phyloP scores from a whole-genome alignment of 2,888 invertebrate genomes.

The Metacarcinus magister region DNA sequence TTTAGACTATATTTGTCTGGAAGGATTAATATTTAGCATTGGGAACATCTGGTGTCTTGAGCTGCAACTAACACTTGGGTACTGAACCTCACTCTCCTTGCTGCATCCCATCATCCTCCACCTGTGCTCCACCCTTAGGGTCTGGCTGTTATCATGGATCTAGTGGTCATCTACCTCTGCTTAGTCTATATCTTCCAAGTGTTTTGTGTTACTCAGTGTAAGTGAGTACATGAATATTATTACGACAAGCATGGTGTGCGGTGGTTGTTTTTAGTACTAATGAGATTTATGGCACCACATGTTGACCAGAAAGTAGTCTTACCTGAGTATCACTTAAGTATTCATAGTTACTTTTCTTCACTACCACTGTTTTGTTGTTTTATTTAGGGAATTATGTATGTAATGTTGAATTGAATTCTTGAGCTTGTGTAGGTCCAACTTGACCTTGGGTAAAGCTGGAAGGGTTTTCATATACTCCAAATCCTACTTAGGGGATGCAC shows the following conservation, averaged over 20 bases:
- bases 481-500: not conserved
- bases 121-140: not conserved
- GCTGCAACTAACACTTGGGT: constrained; percentile 3
- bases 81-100: not conserved
- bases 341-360: constrained; percentile 23
- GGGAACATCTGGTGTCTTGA: constrained; percentile 31
- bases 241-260: not conserved
- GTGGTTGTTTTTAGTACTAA: not conserved
- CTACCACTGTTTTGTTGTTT: not conserved
- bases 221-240: not conserved
- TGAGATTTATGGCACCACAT: constrained; percentile 4
- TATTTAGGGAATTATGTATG: not conserved
- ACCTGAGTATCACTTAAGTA: constrained; percentile 40
- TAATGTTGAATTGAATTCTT: not conserved
- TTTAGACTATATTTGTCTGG: constrained; percentile 65
- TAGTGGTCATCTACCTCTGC: not conserved
- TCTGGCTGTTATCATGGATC: not conserved
- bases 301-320: constrained; percentile 19
- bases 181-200: not conserved
- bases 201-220: not conserved
- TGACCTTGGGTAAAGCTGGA: not conserved
- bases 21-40: constrained; percentile 13
- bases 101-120: not conserved
- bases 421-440: not conserved
- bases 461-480: not conserved